Evolutionary conservation across 2,797 vertebrate genomes (phyloP).

Genomic region (Halcyon smyrnensis): DNA sequence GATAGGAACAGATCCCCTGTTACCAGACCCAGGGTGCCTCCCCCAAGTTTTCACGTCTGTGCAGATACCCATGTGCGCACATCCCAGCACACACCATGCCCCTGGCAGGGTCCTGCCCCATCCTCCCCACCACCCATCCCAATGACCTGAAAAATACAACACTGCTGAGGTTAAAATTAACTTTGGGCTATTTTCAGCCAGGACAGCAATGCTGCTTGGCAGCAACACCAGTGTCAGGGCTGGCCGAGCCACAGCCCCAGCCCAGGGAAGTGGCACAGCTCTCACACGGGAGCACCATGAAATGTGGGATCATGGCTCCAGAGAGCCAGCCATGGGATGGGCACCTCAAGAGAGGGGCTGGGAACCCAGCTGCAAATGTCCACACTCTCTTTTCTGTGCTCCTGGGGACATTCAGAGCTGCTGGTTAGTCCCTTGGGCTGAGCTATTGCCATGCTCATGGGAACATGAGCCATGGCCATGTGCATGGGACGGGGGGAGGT

Average conservation of each 20-base stretch:
- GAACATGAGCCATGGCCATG: fast-evolving
- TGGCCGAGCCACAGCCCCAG: neutral
- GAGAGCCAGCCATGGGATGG: neutral
- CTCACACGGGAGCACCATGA: fast-evolving
- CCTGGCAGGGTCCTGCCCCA: fast-evolving
- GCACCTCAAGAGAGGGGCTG: neutral
- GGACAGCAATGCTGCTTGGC: neutral
- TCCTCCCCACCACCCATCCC: neutral
- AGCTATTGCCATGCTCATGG: fast-evolving
- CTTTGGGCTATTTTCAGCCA: neutral
- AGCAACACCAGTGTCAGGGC: neutral
- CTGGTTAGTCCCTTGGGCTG: neutral
- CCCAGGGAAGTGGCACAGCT: neutral
- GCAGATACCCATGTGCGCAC: fast-evolving
- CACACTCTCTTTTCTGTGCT: neutral
- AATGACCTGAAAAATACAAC: neutral
- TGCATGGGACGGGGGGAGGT: fast-evolving
- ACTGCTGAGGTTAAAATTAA: neutral
- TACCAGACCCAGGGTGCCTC: neutral
- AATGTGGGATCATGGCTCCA: neutral
- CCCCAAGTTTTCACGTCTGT: neutral
- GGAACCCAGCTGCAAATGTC: fast-evolving
- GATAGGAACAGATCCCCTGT: neutral
- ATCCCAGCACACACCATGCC: neutral
- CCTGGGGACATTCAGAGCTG: neutral